Evolutionary conservation across 2,113 vertebrate genomes (phyloP).

Genomic region (Bubo blakistoni): DNA sequence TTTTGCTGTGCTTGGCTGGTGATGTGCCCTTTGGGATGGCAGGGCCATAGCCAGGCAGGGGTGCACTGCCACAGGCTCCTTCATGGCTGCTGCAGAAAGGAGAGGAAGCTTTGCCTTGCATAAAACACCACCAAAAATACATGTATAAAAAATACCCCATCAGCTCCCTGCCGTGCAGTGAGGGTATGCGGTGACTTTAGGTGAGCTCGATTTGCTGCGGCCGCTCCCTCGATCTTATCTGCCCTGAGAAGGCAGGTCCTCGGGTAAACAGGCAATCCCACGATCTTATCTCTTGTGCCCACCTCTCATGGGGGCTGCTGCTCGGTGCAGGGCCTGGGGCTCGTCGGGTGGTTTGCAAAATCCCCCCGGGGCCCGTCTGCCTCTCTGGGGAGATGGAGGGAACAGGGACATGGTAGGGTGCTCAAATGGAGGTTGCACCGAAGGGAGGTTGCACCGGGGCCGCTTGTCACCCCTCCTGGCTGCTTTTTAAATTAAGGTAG

Average conservation of each 20-base stretch:
- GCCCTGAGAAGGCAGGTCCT: neutral
- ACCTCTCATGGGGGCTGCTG: neutral
- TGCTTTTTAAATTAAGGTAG: neutral
- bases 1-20: neutral
- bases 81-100: neutral
- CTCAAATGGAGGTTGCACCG: rapidly evolving
- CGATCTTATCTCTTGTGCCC: neutral
- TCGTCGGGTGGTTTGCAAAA: neutral
- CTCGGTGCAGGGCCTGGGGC: neutral
- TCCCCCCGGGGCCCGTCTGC: rapidly evolving
- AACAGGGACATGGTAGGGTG: neutral
- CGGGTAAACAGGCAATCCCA: neutral
- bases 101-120: neutral
- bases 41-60: neutral
- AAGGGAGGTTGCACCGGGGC: neutral
- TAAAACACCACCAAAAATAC: neutral
- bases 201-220: neutral
- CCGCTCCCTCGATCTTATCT: neutral
- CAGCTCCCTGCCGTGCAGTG: neutral
- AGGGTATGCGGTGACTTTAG: neutral
- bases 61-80: rapidly evolving
- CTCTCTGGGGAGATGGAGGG: neutral
- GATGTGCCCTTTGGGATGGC: neutral
- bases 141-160: neutral
- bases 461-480: neutral